These are phyloP conservation scores for Lepus europaeus DNA, from an alignment of 2,113 vertebrate species.

Conservation along the genomic window DNA sequence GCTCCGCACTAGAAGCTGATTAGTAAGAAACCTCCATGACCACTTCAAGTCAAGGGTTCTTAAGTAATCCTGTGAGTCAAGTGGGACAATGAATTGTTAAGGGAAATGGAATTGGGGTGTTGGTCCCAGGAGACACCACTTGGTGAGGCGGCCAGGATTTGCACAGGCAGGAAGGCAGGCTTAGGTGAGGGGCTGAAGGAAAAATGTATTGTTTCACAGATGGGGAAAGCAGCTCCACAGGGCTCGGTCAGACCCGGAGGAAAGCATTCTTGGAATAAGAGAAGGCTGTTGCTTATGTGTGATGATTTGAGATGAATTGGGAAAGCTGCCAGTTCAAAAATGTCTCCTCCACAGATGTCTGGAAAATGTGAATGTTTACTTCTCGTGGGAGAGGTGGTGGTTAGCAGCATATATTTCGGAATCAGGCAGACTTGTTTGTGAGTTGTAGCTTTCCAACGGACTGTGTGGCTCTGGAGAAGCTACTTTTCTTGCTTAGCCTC, in stretches of 20 bases:
- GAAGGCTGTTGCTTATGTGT: slow-evolving; percentile 54
- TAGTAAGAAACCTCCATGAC: background rate
- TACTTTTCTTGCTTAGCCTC: slow-evolving; percentile 35
- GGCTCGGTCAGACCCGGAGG: slow-evolving; percentile 10
- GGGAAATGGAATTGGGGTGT: background rate
- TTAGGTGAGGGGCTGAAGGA: background rate
- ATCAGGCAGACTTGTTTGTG: slow-evolving; percentile 48
- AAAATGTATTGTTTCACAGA: background rate
- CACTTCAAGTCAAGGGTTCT: background rate
- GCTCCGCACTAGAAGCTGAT: background rate
- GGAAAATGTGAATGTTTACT: slow-evolving; percentile 75
- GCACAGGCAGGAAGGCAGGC: background rate
- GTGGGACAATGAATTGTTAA: background rate
- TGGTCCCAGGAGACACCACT: background rate
- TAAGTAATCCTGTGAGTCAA: background rate
- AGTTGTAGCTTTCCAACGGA: background rate
- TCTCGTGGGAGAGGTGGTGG: slow-evolving; percentile 65
- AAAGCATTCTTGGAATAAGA: slow-evolving; percentile 64
- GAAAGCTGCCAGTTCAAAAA: slow-evolving; percentile 79
- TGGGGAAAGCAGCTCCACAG: background rate
- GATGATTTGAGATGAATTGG: slow-evolving; percentile 77
- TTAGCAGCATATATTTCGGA: slow-evolving; percentile 67
- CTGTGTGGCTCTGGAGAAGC: slow-evolving; percentile 14
- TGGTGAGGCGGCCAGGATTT: background rate
- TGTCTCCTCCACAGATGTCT: slow-evolving; percentile 79